Conservation (phyloP, 2,797 vertebrate genomes). For the Pipistrellus pipistrellus region DNA sequence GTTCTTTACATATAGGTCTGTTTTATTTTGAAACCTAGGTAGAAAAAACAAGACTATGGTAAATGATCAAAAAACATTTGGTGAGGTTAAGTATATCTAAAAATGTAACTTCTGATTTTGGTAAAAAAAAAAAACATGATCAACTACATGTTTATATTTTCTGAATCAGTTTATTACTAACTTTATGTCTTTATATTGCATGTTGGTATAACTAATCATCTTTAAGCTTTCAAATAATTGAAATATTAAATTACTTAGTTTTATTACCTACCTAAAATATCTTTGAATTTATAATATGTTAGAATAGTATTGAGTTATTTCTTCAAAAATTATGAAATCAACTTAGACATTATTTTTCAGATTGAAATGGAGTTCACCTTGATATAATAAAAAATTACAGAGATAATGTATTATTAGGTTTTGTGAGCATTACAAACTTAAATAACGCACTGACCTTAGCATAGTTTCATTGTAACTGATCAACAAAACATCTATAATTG, state of each 20-base stretch:
- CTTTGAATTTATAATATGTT: background rate
- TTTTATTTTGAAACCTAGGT: background rate
- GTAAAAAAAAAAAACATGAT: background rate
- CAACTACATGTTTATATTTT: background rate
- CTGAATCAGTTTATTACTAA: background rate
- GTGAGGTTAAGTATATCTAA: background rate
- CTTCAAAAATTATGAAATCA: background rate
- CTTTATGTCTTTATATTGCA: background rate
- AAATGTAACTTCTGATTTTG: background rate
- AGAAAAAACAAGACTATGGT: background rate
- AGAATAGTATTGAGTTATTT: background rate
- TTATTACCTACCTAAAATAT: background rate
- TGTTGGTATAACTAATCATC: background rate
- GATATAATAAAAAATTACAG: background rate
- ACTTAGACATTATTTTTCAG: background rate
- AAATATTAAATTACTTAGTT: background rate
- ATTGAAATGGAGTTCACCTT: background rate
- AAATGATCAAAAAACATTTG: constrained; percentile 52
- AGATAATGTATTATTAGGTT: background rate
- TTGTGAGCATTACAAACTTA: background rate
- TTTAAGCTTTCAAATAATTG: background rate
- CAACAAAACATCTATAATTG: background rate
- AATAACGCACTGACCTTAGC: background rate
- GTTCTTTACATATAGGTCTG: background rate
- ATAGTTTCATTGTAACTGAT: background rate